phyloP scores from a whole-genome alignment of 2,888 invertebrate species.

The Chirona hameri region DNA sequence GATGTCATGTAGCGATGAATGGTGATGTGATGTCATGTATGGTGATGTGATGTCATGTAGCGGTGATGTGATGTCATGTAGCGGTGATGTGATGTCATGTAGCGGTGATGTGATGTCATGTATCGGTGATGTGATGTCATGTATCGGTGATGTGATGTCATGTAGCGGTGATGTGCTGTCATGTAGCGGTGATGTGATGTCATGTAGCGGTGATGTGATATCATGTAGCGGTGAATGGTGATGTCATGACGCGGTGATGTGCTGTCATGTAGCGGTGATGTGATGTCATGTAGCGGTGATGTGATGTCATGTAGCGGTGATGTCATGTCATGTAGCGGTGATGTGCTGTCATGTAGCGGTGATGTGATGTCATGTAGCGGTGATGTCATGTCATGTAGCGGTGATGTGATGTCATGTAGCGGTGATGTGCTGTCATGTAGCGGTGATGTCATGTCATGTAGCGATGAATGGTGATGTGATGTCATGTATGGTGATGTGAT shows the following conservation, averaged over 20 bases:
- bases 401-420: too few species aligned
- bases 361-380: too few species aligned
- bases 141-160: neutral
- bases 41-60: neutral
- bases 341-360: too few species aligned
- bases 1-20: neutral
- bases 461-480: neutral
- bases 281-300: neutral
- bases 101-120: neutral
- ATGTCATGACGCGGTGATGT: neutral
- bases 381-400: too few species aligned
- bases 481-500: neutral
- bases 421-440: too few species aligned
- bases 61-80: neutral
- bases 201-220: neutral
- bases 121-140: neutral
- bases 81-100: neutral
- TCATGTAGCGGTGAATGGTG: too few species aligned
- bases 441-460: too few species aligned
- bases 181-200: neutral
- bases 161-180: neutral
- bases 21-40: neutral
- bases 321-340: too few species aligned
- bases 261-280: neutral
- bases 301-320: neutral